Conservation (phyloP, 2,888 invertebrate species). For the Pristionchus arcanus region DNA sequence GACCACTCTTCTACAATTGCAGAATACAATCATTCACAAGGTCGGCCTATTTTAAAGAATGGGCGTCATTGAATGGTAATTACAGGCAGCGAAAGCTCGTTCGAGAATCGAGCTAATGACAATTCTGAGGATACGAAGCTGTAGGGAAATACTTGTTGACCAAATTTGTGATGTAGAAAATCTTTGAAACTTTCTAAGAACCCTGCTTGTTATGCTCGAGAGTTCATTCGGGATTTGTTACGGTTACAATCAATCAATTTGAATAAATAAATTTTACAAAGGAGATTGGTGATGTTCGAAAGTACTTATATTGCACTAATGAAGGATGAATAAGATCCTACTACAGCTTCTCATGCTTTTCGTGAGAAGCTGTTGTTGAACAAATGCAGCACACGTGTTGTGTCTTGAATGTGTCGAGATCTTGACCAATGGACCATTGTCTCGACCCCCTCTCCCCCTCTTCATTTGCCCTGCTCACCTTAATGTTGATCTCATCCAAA, state of each 20-base stretch:
- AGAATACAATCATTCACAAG: conserved; percentile 12
- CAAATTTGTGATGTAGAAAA: neutral
- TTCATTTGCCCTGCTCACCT: neutral
- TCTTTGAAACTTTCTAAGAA: neutral
- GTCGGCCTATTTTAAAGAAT: neutral
- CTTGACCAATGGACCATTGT: neutral
- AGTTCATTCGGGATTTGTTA: neutral
- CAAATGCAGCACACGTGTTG: neutral
- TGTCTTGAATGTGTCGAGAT: neutral
- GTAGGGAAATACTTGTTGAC: neutral
- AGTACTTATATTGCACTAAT: too few relatives aligned
- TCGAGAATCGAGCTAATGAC: neutral
- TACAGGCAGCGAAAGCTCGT: neutral
- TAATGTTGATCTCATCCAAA: neutral
- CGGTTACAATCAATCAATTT: neutral
- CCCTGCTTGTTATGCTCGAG: neutral
- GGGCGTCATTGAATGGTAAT: neutral
- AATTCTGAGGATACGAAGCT: neutral
- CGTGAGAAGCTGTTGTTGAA: neutral
- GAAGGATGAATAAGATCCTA: neutral
- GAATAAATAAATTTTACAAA: too few relatives aligned
- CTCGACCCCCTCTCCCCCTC: neutral
- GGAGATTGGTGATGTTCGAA: too few relatives aligned
- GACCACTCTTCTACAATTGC: neutral
- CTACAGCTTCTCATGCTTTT: neutral